Percentiles rank a stretch among this genome's conserved stretches.
Evolutionary conservation across 53 echinoderm and acorn worm species (phyloP).

Genomic region (Echinometra lucunter): DNA sequence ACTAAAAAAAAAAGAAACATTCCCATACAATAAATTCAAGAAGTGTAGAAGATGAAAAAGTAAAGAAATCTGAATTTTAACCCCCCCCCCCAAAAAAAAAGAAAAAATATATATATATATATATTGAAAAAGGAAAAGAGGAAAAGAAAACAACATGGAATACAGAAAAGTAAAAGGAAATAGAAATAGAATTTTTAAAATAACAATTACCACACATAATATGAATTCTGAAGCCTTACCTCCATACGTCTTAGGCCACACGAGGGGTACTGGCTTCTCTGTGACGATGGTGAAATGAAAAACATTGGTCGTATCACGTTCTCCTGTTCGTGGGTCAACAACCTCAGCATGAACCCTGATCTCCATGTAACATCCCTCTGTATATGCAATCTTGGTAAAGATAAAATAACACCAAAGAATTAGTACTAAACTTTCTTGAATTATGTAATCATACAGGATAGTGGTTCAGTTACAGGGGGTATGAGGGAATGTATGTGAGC

Average conservation of each 20-base stretch:
- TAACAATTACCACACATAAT: background rate
- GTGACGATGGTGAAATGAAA: conserved; percentile 91
- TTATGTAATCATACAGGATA: too few species aligned
- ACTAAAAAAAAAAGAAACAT: too few species aligned
- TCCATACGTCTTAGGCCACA: conserved; percentile 94
- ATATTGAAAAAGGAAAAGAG: background rate
- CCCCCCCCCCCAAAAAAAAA: too few species aligned
- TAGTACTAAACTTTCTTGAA: too few species aligned
- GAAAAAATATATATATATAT: background rate
- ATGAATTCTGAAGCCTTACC: conserved; percentile 61
- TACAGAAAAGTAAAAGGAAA: too few species aligned
- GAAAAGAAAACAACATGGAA: too few species aligned
- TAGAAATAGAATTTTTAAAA: background rate
- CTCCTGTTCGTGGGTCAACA: conserved; percentile 82
- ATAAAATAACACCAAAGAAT: background rate
- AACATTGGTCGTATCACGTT: conserved; percentile 91
- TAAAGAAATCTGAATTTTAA: too few species aligned
- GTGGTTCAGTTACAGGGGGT: too few species aligned
- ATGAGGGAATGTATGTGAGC: too few species aligned
- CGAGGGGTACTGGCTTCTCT: conserved; percentile 72
- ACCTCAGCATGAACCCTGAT: conserved; percentile 96
- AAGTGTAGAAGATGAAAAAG: too few species aligned
- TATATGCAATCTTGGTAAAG: conserved; percentile 79
- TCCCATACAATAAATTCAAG: too few species aligned
- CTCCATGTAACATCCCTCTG: conserved; percentile 89